phyloP scores from a whole-genome alignment of 2,797 vertebrate genomes.

The Sparus aurata region DNA sequence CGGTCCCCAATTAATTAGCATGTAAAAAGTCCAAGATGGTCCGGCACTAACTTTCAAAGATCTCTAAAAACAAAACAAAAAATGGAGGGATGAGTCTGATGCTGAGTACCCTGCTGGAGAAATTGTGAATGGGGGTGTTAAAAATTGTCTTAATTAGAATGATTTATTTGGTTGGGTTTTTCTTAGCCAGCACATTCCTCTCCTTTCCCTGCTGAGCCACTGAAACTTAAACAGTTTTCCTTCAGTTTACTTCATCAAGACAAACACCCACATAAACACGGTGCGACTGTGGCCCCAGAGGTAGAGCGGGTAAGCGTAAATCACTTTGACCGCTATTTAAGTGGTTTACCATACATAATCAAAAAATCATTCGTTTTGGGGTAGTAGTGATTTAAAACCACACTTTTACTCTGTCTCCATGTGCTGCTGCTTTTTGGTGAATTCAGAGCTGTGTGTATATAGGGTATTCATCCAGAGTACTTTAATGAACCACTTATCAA shows the following conservation, averaged over 20 bases:
- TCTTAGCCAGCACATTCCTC: not conserved
- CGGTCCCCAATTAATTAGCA: constrained; percentile 21
- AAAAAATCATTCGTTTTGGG: not conserved
- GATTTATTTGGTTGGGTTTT: constrained; percentile 35
- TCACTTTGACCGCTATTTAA: not conserved
- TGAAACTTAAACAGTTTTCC: not conserved
- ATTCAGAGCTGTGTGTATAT: not conserved
- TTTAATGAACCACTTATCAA: constrained; percentile 10
- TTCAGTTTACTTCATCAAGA: not conserved
- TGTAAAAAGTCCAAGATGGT: not conserved
- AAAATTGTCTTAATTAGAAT: constrained; percentile 39
- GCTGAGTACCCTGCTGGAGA: constrained; percentile 1
- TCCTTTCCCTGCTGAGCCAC: constrained; percentile 13
- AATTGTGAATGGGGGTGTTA: not conserved
- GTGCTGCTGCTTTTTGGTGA: not conserved
- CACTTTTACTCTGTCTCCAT: not conserved
- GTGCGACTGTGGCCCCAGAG: not conserved
- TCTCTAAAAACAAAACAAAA: constrained; percentile 1
- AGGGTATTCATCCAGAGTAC: too few species aligned
- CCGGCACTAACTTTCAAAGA: not conserved
- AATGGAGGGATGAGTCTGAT: not conserved
- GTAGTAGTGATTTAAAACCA: not conserved
- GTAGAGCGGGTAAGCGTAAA: too few species aligned
- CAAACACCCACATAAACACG: not conserved
- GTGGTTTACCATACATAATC: not conserved